Evolutionary conservation across 2,888 invertebrate species (phyloP).

Genomic region (Scelioninae gen. 2): DNA sequence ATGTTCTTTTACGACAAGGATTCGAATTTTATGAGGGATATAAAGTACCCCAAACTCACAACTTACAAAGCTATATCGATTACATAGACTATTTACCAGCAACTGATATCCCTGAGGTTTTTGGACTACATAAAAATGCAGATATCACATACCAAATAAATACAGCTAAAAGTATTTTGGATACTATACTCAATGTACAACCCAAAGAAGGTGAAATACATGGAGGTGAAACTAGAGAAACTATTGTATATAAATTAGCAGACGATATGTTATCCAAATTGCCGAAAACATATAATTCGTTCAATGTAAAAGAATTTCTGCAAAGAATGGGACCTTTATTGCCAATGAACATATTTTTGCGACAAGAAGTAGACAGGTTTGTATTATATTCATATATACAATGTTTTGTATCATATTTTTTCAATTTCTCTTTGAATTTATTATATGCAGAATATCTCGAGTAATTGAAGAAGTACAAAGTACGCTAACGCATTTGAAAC

Average conservation of each 20-base stretch:
- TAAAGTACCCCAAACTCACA: conserved; percentile 90
- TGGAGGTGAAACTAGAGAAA: conserved; percentile 95
- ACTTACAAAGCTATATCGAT: conserved; percentile 87
- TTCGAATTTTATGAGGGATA: conserved; percentile 97
- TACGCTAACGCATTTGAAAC: conserved; percentile 90
- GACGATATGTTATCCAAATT: conserved; percentile 94
- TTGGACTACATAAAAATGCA: conserved; percentile 96
- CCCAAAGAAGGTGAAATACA: conserved; percentile 95
- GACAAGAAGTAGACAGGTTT: conserved; percentile 80
- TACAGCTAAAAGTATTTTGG: conserved; percentile 93
- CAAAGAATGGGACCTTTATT: conserved; percentile 93
- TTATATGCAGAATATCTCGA: conserved; percentile 86
- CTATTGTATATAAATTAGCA: conserved; percentile 92
- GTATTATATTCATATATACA: too few relatives aligned
- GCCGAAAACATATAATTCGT: conserved; percentile 90
- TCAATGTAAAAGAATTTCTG: conserved; percentile 92
- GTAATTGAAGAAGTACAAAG: conserved; percentile 87
- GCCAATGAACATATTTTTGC: conserved; percentile 96
- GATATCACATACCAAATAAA: conserved; percentile 99
- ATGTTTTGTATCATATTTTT: too few relatives aligned
- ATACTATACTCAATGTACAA: conserved; percentile 96
- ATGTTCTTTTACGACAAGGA: conserved; percentile 87
- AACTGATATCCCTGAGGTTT: conserved; percentile 95
- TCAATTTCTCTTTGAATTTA: too few relatives aligned
- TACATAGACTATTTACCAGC: conserved; percentile 90